These are phyloP conservation scores for Balaeniceps rex DNA, from an alignment of 2,113 vertebrate genomes.

Conservation along the genomic window DNA sequence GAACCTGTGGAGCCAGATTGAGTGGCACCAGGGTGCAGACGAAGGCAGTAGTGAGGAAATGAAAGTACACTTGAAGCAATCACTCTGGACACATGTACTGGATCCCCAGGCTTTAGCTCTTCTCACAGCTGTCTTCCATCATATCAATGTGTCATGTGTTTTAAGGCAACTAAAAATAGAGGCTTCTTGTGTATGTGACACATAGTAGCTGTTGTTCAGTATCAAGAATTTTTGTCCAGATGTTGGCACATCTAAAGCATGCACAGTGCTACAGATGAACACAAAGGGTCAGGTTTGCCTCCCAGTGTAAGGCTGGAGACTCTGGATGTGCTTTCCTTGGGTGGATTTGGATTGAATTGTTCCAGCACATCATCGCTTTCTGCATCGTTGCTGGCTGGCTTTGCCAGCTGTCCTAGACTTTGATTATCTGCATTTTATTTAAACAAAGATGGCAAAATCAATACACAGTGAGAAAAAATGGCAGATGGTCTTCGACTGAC, in stretches of 20 bases:
- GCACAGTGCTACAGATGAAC: background rate
- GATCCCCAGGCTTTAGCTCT: background rate
- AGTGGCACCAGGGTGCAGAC: background rate
- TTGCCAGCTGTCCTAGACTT: background rate
- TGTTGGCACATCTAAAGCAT: background rate
- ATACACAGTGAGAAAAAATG: background rate
- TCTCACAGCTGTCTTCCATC: background rate
- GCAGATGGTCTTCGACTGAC: background rate
- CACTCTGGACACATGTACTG: background rate
- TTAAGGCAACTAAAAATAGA: conserved; percentile 5
- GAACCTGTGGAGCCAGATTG: background rate
- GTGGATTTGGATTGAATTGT: background rate
- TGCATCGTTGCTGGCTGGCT: background rate
- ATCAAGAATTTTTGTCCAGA: background rate
- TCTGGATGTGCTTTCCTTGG: background rate
- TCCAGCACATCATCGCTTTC: background rate
- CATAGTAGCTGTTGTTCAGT: background rate
- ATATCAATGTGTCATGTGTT: background rate
- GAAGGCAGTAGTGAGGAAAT: background rate
- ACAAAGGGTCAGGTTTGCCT: background rate
- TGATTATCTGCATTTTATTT: background rate
- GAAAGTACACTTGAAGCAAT: background rate
- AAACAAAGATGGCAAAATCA: background rate
- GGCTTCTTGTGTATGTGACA: background rate
- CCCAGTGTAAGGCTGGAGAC: background rate